phyloP scores from a whole-genome alignment of 2,113 vertebrate genomes.

The Nicator chloris region DNA sequence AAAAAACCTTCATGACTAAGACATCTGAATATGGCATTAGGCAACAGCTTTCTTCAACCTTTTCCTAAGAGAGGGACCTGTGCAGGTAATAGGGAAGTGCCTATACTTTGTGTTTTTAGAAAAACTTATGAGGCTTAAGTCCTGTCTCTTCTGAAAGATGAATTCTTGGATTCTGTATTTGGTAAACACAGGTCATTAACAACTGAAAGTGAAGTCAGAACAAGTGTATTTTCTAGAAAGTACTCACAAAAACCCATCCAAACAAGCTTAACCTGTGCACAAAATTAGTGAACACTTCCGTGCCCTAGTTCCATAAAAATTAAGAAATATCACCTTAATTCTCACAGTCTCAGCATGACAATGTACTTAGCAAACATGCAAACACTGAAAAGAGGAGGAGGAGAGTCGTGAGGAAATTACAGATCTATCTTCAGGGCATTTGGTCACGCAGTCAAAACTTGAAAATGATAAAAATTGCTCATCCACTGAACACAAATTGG shows the following conservation, averaged over 20 bases:
- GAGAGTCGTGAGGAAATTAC: not conserved
- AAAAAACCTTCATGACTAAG: not conserved
- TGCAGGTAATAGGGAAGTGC: not conserved
- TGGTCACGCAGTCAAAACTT: not conserved
- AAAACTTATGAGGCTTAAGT: not conserved
- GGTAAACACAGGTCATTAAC: not conserved
- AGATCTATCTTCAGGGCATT: not conserved
- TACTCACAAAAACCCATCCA: not conserved
- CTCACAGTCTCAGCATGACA: not conserved
- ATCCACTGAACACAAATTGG: not conserved
- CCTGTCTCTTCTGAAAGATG: not conserved
- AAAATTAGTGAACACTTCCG: not conserved
- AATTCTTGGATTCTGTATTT: not conserved
- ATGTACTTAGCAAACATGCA: not conserved
- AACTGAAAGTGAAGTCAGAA: not conserved
- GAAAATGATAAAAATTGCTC: not conserved
- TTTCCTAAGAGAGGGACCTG: not conserved
- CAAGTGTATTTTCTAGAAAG: not conserved
- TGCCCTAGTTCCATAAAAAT: not conserved
- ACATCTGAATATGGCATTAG: not conserved
- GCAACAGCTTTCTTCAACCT: not conserved
- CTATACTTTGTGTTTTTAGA: not conserved
- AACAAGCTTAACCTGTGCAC: not conserved
- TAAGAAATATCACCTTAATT: constrained; percentile 15
- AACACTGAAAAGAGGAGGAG: not conserved